A percentile compares a stretch with the other conserved stretches of the same genome.
phyloP scores from a whole-genome alignment of 2,888 invertebrate species.

The Trisateles emortualis region DNA sequence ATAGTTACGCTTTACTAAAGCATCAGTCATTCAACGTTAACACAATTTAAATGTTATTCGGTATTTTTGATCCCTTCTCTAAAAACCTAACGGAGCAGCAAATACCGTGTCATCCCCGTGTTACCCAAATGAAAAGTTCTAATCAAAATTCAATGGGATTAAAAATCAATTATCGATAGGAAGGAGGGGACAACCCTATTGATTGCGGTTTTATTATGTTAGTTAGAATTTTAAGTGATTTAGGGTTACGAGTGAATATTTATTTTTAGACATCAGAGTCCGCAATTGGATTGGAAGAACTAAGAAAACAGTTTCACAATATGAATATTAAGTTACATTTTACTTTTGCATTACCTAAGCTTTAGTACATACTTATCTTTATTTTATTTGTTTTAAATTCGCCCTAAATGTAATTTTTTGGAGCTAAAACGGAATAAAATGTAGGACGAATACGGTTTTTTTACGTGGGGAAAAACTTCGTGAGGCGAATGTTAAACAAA shows the following conservation, averaged over 20 bases:
- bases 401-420: too few relatives aligned
- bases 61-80: slow-evolving; percentile 9
- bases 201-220: slow-evolving; percentile 24
- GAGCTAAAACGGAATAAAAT: too few relatives aligned
- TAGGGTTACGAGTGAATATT: slow-evolving; percentile 1
- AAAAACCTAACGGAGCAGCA: slow-evolving; percentile 19
- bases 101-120: slow-evolving; percentile 19
- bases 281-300: too few relatives aligned
- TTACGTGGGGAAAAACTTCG: too few relatives aligned
- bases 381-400: too few relatives aligned
- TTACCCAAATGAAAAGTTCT: slow-evolving; percentile 43
- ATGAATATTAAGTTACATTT: too few relatives aligned
- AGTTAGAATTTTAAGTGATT: slow-evolving; percentile 9
- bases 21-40: slow-evolving; percentile 10
- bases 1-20: neutral
- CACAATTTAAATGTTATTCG: slow-evolving; percentile 21
- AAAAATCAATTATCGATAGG: slow-evolving; percentile 56
- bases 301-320: too few relatives aligned
- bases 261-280: too few relatives aligned
- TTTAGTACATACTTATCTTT: too few relatives aligned
- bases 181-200: slow-evolving; percentile 26
- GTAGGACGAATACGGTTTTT: too few relatives aligned
- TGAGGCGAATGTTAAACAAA: too few relatives aligned
- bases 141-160: slow-evolving; percentile 54
- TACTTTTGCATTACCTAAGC: too few relatives aligned